A percentile compares a stretch with the other conserved stretches of the same genome.
Evolutionary conservation across 2,888 invertebrate genomes (phyloP).

Genomic region (Desoria tigrina): DNA sequence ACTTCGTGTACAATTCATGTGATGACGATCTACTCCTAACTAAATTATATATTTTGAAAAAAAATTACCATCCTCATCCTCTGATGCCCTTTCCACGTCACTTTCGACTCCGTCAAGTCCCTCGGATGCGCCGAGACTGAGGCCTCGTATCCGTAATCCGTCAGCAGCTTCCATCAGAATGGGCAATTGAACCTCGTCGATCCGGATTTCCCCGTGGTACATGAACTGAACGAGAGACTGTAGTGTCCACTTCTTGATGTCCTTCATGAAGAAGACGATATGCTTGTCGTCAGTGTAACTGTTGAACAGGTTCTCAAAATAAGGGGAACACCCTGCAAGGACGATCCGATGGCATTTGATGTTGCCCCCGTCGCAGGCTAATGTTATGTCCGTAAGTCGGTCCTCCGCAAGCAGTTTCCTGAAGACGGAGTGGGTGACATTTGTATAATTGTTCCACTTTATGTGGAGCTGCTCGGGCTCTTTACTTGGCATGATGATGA

Average conservation of each 20-base stretch:
- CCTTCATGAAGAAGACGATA: constrained; percentile 79
- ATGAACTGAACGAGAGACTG: constrained; percentile 85
- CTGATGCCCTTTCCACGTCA: constrained; percentile 35
- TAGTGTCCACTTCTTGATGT: constrained; percentile 80
- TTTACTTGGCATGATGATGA: constrained; percentile 23
- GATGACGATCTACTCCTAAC: no score
- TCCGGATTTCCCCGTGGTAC: constrained; percentile 87
- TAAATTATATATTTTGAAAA: no score
- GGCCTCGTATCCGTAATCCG: constrained; percentile 76
- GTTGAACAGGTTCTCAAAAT: constrained; percentile 75
- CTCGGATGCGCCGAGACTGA: constrained; percentile 56
- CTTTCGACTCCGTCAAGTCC: constrained; percentile 28
- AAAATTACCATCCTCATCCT: constrained; percentile 32
- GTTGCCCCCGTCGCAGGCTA: constrained; percentile 83
- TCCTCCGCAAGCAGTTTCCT: constrained; percentile 74
- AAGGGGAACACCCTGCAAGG: constrained; percentile 80
- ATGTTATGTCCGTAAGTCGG: constrained; percentile 83
- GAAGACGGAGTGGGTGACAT: constrained; percentile 75
- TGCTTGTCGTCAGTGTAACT: constrained; percentile 66
- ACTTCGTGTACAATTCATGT: no score
- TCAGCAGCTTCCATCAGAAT: constrained; percentile 81
- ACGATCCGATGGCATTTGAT: constrained; percentile 75
- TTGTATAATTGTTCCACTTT: constrained; percentile 80
- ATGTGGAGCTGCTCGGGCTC: constrained; percentile 57
- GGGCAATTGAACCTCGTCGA: constrained; percentile 79